Evolutionary conservation across 1,140 invertebrate genomes (phyloP).

Genomic region (Apis laboriosa): DNA sequence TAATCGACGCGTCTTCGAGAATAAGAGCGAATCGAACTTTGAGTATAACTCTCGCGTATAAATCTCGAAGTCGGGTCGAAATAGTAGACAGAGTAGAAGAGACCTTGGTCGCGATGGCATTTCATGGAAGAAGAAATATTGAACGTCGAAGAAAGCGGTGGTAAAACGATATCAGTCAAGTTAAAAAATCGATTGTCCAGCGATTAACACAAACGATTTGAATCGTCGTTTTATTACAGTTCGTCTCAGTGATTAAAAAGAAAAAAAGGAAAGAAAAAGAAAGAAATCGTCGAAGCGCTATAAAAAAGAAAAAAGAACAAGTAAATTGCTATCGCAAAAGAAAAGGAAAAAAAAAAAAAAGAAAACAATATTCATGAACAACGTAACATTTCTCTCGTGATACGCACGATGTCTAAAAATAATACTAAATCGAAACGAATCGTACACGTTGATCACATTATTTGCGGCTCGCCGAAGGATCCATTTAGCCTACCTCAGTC

Average conservation of each 20-base stretch:
- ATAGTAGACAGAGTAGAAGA: background rate
- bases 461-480: slow-evolving; percentile 33
- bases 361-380: background rate
- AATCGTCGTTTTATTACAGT: slow-evolving; percentile 11
- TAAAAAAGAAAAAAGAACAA: no score
- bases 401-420: slow-evolving; percentile 20
- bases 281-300: background rate
- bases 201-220: slow-evolving; percentile 15
- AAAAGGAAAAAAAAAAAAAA: background rate
- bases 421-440: slow-evolving; percentile 38
- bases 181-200: slow-evolving; percentile 14
- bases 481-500: slow-evolving; percentile 66
- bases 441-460: slow-evolving; percentile 39
- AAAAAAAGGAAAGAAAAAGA: background rate
- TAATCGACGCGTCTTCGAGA: background rate
- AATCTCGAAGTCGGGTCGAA: background rate
- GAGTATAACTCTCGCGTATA: no score
- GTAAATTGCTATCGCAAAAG: background rate
- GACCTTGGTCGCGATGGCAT: slow-evolving; percentile 13
- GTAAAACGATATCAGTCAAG: slow-evolving; percentile 31
- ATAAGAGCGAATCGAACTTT: no score
- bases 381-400: background rate
- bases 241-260: background rate
- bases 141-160: background rate
- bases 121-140: background rate